phyloP scores from a whole-genome alignment of 1,140 invertebrate genomes.

The Araneus ventricosus region DNA sequence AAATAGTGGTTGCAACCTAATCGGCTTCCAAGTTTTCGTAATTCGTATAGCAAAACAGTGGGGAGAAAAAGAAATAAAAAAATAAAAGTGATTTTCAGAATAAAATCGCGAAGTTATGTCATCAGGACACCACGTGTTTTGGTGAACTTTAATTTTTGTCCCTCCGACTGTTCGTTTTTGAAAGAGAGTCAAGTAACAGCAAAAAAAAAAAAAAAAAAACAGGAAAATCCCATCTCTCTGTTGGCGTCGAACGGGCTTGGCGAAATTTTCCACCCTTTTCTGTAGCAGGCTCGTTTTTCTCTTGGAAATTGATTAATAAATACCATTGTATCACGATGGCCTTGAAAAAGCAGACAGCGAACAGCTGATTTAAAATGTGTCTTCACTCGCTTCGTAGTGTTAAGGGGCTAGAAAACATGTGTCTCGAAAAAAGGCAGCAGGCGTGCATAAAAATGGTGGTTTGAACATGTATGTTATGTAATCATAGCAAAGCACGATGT shows the following conservation, averaged over 20 bases:
- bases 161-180: not conserved
- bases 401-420: not conserved
- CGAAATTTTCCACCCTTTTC: not conserved
- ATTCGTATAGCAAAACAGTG: no score
- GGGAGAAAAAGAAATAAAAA: not conserved
- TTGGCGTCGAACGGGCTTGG: not conserved
- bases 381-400: not conserved
- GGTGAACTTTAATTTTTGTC: not conserved
- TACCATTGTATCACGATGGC: not conserved
- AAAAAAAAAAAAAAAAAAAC: not conserved
- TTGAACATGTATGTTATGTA: no score
- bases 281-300: not conserved
- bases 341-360: conserved; percentile 28
- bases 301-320: conserved; percentile 13
- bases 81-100: not conserved
- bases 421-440: not conserved
- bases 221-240: not conserved
- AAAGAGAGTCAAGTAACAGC: not conserved
- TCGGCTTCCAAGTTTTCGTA: no score
- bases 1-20: no score
- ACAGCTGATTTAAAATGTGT: not conserved
- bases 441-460: not conserved
- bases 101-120: not conserved
- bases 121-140: not conserved
- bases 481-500: no score